Conservation (phyloP, 2,888 invertebrate genomes). For the Amiota mariae region DNA sequence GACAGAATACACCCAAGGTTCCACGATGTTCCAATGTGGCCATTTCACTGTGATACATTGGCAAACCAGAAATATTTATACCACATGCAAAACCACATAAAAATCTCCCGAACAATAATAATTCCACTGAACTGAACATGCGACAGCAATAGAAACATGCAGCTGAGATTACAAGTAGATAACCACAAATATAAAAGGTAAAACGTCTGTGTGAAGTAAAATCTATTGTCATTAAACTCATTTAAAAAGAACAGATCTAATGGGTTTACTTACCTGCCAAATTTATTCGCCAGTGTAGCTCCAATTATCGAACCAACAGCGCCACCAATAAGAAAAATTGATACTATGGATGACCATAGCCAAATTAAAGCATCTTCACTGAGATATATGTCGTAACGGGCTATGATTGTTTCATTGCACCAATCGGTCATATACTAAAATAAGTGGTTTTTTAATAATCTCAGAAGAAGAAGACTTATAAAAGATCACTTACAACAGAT, state of each 20-base stretch:
- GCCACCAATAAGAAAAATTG: slow-evolving; percentile 91
- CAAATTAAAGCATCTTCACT: slow-evolving; percentile 75
- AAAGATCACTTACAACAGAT: not conserved
- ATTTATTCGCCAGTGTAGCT: slow-evolving; percentile 80
- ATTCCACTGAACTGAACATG: slow-evolving; percentile 80
- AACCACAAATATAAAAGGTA: not conserved
- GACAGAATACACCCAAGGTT: slow-evolving; percentile 83
- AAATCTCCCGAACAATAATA: slow-evolving; percentile 80
- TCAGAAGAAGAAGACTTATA: not conserved
- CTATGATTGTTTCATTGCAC: slow-evolving; percentile 80
- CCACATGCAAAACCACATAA: slow-evolving; percentile 81
- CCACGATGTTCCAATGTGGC: slow-evolving; percentile 78
- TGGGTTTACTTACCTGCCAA: slow-evolving; percentile 76
- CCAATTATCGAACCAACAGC: slow-evolving; percentile 86
- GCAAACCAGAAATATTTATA: not conserved
- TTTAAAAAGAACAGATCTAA: not conserved
- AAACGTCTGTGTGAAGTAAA: not conserved
- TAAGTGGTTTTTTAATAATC: slow-evolving; percentile 62
- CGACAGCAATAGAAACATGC: slow-evolving; percentile 79
- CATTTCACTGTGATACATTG: slow-evolving; percentile 8
- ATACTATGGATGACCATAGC: slow-evolving; percentile 86
- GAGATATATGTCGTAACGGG: slow-evolving; percentile 76
- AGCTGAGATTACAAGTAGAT: slow-evolving; percentile 77
- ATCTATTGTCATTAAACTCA: too few relatives aligned
- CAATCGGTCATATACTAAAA: slow-evolving; percentile 79